Evolutionary conservation across 2,797 vertebrate genomes (phyloP), one percentile per base, ranked within the genome.

Genomic region (Anisognathus igniventris): DNA sequence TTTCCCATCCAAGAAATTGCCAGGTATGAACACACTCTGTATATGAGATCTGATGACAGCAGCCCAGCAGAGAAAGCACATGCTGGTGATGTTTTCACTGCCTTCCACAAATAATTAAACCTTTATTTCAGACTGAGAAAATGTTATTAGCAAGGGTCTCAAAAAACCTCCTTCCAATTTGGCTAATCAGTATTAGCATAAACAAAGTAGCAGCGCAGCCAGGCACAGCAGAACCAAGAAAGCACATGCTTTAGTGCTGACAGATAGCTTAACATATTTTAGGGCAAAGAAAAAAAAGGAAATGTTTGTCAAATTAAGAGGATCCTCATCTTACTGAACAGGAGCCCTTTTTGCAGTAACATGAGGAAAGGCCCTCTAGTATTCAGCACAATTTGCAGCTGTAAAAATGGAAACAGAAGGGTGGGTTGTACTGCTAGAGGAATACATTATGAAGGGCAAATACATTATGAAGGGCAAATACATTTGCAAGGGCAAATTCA

Each of bases 321-420:
- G 25, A 79, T 67, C 91, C 95, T 72, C 50, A 91, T 39, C 53
- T 80, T 74, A 67, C 62, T 61, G 62, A 94, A 88, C 53, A 96
- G 80, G 35, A 95, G 35, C 27, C 8, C 37, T 83, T 89, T 89
- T 64, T 76, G 51, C 12, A 31, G 39, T 44, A 94, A 60, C 72
- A 18, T 13, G 25, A 93, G 50, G 81, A 95, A 96, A 95, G 79
- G 54, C 68, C 91, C 66, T 51, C 65, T 74, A 91, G 82, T 81
- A 74, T 91, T 96, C 51, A 90, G 47, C 68, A 54, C 40, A 54
- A 68, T 54, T 35, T 78, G 53, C 79, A 94, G 64, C 79, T 75
- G 48, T 75, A 39, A 79, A 71, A 97, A 96, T 60, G 45, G 67
- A 96, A 97, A 94, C 92, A 88, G 86, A 74, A 92, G 80, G 33